These are phyloP conservation scores for Leptothorax acervorum DNA, from an alignment of 2,888 invertebrate species.

Conservation along the genomic window DNA sequence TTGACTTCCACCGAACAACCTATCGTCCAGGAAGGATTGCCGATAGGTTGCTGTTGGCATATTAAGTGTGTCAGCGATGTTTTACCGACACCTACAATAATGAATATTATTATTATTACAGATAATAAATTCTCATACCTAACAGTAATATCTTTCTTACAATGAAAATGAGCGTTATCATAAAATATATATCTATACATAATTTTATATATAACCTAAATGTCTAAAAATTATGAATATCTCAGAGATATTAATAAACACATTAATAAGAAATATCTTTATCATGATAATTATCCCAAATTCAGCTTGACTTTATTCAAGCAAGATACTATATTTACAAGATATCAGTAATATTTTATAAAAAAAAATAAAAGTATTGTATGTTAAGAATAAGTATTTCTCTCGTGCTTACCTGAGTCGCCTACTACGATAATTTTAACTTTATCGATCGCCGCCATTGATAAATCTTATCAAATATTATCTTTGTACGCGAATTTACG, in stretches of 20 bases:
- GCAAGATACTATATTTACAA: not conserved
- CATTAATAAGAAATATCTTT: not conserved
- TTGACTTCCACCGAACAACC: slow-evolving; percentile 98
- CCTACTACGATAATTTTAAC: slow-evolving; percentile 96
- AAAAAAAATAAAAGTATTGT: not conserved
- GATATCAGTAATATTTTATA: not conserved
- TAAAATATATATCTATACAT: not conserved
- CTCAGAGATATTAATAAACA: not conserved
- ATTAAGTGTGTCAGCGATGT: slow-evolving; percentile 97
- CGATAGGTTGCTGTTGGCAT: slow-evolving; percentile 94
- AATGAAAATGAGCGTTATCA: not conserved
- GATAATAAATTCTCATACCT: not conserved
- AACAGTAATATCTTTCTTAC: not conserved
- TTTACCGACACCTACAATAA: slow-evolving; percentile 95
- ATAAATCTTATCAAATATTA: slow-evolving; percentile 62
- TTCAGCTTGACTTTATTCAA: not conserved
- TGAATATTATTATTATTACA: not conserved
- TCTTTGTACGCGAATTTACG: slow-evolving; percentile 43
- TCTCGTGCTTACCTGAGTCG: slow-evolving; percentile 90
- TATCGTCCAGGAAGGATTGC: slow-evolving; percentile 97
- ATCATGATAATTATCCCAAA: not conserved
- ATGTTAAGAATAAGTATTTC: not conserved
- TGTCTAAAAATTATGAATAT: not conserved
- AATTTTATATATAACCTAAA: slow-evolving; percentile 43
- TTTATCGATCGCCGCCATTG: slow-evolving; percentile 94